Base-by-base conservation (phyloP, 1,140 invertebrate species). In the Leptinotarsa undecemlineata region DNA sequence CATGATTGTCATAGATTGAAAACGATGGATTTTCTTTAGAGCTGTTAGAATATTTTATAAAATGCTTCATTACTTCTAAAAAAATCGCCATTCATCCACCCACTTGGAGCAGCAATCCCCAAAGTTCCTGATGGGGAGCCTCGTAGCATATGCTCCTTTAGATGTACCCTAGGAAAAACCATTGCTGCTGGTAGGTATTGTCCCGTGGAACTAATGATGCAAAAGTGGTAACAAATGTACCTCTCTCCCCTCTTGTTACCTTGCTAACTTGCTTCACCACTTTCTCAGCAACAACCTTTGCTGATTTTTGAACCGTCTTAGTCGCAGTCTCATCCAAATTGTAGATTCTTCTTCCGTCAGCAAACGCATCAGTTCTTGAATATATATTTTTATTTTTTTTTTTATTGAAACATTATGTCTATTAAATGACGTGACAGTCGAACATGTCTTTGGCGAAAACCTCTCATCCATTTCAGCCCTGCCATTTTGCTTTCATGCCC, bases 301-400 rank as follows among this genome's bases (percentile, higher is more conserved):
- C 73, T 6, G 85, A 79, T 66, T 83, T 85, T 77, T 87, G 84
- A 13, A 87, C 86, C 26, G 86, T 87, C 15, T 82, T 87, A 4
- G 84, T 80, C 3, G 81, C 85, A 14, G 84, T 87, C 78, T 87
- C 85, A 77, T 86, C 86, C 15, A 86, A 66, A 77, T 87, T 87
- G 74, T 71, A 64, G 62, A 64, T 64, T 17, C 62, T 17, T 19
- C 4, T 64, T 17, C 62, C 62, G 11, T 64, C 8, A 64, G 62
- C 15, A 20, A 64, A 64, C 20, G 20, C 20, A 19, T 64, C 62
- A 60, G 57, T n/a, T 60, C 57, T 17, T 60, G 57, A 60, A 60
- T 60, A 60, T 60, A 60, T 60, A 60, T 60, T n/a, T n/a, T n/a
- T n/a, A n/a, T n/a, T n/a, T n/a, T n/a, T n/a, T n/a, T n/a, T n/a